Percentiles rank a stretch among this genome's conserved stretches.
phyloP scores from a whole-genome alignment of 2,797 vertebrate species.

The Sebastes nivosus region DNA sequence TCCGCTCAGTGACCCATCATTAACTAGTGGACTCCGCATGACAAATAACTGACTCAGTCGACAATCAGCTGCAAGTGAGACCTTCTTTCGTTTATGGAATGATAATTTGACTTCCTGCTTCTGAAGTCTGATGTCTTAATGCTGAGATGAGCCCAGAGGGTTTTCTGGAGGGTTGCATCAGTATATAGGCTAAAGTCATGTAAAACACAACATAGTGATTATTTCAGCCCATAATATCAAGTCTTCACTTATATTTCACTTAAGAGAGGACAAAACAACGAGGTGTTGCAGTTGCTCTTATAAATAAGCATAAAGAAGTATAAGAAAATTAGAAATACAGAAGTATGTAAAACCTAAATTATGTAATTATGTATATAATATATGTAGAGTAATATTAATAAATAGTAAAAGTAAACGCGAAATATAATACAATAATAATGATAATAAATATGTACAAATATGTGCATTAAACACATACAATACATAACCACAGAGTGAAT shows the following conservation, averaged over 20 bases:
- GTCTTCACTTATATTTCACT: neutral
- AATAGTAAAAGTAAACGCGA: no score
- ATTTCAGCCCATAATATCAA: neutral
- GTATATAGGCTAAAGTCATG: no score
- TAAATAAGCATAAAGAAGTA: neutral
- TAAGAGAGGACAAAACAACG: neutral
- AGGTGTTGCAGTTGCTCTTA: neutral
- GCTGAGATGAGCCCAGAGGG: neutral
- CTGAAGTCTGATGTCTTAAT: neutral
- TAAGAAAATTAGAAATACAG: neutral
- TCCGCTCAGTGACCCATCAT: constrained; percentile 9
- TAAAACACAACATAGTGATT: neutral
- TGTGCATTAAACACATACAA: neutral
- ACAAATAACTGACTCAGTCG: neutral
- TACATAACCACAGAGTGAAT: neutral
- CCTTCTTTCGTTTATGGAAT: neutral
- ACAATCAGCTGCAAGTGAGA: neutral
- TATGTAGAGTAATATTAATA: neutral
- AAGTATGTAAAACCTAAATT: no score
- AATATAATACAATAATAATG: neutral
- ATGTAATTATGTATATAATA: neutral
- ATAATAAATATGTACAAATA: neutral
- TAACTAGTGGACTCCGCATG: neutral
- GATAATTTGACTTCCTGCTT: neutral
- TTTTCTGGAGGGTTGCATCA: neutral